Percentiles rank a stretch among this genome's conserved stretches.
Evolutionary conservation across 2,113 vertebrate genomes (phyloP).

Genomic region (Thoracochromis brauschi): DNA sequence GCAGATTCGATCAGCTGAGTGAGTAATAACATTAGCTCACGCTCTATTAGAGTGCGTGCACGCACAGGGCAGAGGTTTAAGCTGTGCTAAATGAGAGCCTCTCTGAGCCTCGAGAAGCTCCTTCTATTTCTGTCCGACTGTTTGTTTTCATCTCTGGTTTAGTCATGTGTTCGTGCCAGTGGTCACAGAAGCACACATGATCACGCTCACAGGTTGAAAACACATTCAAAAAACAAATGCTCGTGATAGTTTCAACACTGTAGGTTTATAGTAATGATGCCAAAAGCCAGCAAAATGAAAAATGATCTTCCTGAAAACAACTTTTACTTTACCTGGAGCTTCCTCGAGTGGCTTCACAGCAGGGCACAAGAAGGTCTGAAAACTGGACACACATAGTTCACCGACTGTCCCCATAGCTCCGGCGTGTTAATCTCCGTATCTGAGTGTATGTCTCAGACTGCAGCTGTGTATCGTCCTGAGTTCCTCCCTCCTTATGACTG

Average conservation of each 20-base stretch:
- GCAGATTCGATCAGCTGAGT: constrained; percentile 30
- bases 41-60: background rate
- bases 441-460: background rate
- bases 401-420: constrained; percentile 79
- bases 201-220: background rate
- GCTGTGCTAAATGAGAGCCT: constrained; percentile 4
- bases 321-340: constrained; percentile 68
- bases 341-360: constrained; percentile 40
- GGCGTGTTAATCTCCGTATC: background rate
- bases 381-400: constrained; percentile 84
- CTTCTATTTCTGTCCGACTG: constrained; percentile 8
- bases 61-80: background rate
- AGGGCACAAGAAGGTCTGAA: constrained; percentile 81
- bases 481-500: background rate
- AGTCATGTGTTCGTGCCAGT: background rate
- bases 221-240: background rate
- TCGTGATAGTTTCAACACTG: background rate
- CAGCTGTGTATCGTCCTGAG: background rate
- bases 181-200: background rate
- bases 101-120: constrained; percentile 3
- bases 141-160: background rate
- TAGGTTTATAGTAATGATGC: background rate
- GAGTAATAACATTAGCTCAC: constrained; percentile 40
- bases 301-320: background rate
- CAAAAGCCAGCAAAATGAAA: background rate